Evolutionary conservation across 1,140 invertebrate genomes (phyloP), one percentile per base, ranked within the genome.

Genomic region (Aethina tumida): DNA sequence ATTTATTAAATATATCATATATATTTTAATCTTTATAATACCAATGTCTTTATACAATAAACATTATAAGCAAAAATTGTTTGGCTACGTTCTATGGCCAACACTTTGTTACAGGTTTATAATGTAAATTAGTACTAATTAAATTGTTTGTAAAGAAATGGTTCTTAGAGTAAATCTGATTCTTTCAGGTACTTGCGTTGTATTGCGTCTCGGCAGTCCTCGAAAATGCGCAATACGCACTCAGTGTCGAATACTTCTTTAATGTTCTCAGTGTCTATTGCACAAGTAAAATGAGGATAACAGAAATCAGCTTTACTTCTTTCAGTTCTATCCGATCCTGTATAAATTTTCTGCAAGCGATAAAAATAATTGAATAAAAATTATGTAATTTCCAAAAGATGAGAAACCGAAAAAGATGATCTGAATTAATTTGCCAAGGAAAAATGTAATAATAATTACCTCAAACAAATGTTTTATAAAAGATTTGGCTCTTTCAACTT

Each of bases 211-310:
- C 93, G 87, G 73, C 95, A 98, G 76, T 97, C 95, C n/a, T n/a
- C n/a, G n/a, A n/a, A n/a, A n/a, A n/a, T n/a, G n/a, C n/a, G n/a
- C n/a, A n/a, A n/a, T n/a, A n/a, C n/a, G n/a, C n/a, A n/a, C n/a
- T n/a, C n/a, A n/a, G n/a, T n/a, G 73, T 98, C 97, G 79, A 98
- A 98, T 64, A 98, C 95, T 69, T 95, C 81, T 64, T 95, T 90
- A 67, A 99, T 99, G 74, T 99, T 99, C 73, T 98, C 96, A 43
- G 96, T 99, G 74, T 99, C 96, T 55, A 99, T 95, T 62, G 96
- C 96, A 76, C 95, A 97, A 47, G 95, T 98, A 72, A 98, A 98
- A 73, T 99, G 96, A 49, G 96, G 94, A 71, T 98, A 99, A 74
- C 94, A 98, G 69, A 96, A 96, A 68, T 98, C 94, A 66, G 95